These are phyloP conservation scores for Micrasema longulum DNA, from an alignment of 1,140 invertebrate species.

Conservation along the genomic window DNA sequence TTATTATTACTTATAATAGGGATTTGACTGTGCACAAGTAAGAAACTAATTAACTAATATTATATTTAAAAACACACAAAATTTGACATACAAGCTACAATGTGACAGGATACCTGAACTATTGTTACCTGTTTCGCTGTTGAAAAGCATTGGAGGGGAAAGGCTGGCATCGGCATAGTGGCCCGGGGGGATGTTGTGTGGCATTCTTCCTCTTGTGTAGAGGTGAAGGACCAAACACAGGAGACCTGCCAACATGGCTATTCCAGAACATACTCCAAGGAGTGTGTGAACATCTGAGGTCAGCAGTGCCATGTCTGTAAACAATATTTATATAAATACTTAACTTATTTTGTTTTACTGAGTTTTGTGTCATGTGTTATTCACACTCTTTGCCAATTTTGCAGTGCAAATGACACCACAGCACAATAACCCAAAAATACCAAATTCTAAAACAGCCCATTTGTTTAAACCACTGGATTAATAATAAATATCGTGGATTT, in stretches of 20 bases:
- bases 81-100: not conserved
- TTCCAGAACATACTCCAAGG: constrained; percentile 82
- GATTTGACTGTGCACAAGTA: not conserved
- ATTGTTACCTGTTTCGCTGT: constrained; percentile 78
- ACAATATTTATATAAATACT: too few species aligned
- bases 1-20: too few species aligned
- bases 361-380: too few species aligned
- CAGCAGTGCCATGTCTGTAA: constrained; percentile 82
- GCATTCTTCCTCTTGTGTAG: constrained; percentile 76
- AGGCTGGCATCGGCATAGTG: constrained; percentile 85
- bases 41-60: constrained; percentile 6
- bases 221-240: constrained; percentile 89
- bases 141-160: constrained; percentile 84
- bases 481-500: too few species aligned
- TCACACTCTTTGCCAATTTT: too few species aligned
- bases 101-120: not conserved
- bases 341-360: too few species aligned
- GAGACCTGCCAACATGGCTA: constrained; percentile 83
- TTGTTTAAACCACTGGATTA: too few species aligned
- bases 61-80: constrained; percentile 2
- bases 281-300: constrained; percentile 85
- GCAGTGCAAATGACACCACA: too few species aligned
- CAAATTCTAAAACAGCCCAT: too few species aligned
- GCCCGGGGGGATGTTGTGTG: constrained; percentile 76
- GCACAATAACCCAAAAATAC: too few species aligned